Base-by-base conservation (phyloP, 2,797 vertebrate genomes). In the Hephaestus fuliginosus region DNA sequence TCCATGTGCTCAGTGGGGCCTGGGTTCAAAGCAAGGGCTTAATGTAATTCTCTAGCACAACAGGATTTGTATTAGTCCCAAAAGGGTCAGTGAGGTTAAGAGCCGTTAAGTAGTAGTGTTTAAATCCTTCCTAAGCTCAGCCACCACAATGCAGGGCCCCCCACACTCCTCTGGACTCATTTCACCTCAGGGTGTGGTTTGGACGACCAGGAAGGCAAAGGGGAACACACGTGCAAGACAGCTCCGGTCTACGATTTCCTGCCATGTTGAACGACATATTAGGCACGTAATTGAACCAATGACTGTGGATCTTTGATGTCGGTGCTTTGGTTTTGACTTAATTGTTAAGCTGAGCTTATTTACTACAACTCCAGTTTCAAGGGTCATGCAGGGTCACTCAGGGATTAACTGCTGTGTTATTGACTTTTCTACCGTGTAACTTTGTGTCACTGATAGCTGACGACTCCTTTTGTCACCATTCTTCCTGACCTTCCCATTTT, bases 1-100 rank as follows among this genome's bases (percentile, higher is more conserved):
- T 89, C 84, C 86, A 88, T 93, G 91, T 92, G 91, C 86, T 91
- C 76, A 73, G 76, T 78, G 48, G 46, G 69, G 56, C 74, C 60
- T 39, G 36, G 76, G 85, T 91, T 94, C 92, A 93, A 91, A 94
- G 89, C 79, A 68, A 84, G 79, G 64, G 91, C 91, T 94, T 94
- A 94, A 82, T 86, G 90, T 94, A 93, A 93, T 92, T 93, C 91
- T 93, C 88, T 75, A 86, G 84, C 94, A 93, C 93, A 94, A 95
- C 93, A 94, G 93, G 93, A 95, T 95, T 92, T 93, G 91, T 91
- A 89, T 91, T 93, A 90, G 90, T 92, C 88, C 86, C 88, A 91
- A 89, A 89, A 78, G 85, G 93, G 90, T 93, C 91, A 90, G 88
- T 74, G 80, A 81, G 93, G 93, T 93, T 93, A 95, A 94, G 91